Conservation (phyloP, 2,888 invertebrate species). For the Allygus modestus region DNA sequence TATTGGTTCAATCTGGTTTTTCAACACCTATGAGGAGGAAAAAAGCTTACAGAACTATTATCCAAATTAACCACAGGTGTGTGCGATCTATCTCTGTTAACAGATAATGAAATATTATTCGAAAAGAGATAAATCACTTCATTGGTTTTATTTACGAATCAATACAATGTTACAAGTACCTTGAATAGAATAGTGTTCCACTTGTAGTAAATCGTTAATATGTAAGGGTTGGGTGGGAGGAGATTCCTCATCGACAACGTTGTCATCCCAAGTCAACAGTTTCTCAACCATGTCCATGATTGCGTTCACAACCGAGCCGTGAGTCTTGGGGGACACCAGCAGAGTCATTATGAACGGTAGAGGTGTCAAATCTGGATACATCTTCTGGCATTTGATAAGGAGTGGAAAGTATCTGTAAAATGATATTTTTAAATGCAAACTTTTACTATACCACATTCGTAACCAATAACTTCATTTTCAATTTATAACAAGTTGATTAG, state of each 20-base stretch:
- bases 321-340: constrained; percentile 83
- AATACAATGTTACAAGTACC: constrained; percentile 66
- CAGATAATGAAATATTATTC: too few relatives aligned
- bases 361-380: constrained; percentile 75
- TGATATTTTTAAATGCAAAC: constrained; percentile 14
- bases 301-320: constrained; percentile 81
- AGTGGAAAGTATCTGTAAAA: constrained; percentile 80
- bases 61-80: too few relatives aligned
- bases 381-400: constrained; percentile 78
- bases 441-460: not conserved
- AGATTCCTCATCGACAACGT: constrained; percentile 74
- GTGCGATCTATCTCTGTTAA: too few relatives aligned
- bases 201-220: constrained; percentile 62
- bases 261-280: constrained; percentile 81
- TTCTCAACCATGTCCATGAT: constrained; percentile 87
- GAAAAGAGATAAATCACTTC: too few relatives aligned
- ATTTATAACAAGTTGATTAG: too few relatives aligned
- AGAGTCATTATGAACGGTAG: constrained; percentile 84
- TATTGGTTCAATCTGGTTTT: too few relatives aligned
- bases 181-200: constrained; percentile 33
- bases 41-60: too few relatives aligned
- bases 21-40: too few relatives aligned
- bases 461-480: too few relatives aligned
- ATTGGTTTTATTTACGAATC: too few relatives aligned
- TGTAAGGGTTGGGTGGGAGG: constrained; percentile 62